These are phyloP conservation scores for Sitta carolinensis DNA, from an alignment of 2,797 vertebrate genomes.

Conservation along the genomic window DNA sequence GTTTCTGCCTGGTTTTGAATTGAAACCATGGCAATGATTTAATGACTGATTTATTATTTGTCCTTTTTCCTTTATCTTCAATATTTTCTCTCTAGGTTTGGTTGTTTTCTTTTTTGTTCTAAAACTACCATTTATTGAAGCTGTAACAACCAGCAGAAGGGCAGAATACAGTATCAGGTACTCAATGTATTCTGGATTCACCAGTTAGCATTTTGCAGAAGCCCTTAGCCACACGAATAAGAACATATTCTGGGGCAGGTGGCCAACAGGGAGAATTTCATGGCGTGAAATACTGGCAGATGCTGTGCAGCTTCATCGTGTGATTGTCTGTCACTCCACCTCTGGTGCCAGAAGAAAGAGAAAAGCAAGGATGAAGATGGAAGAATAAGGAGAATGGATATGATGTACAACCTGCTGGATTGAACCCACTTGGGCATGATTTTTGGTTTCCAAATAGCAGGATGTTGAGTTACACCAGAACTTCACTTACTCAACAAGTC, in stretches of 20 bases:
- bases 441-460: neutral
- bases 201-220: neutral
- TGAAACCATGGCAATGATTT: neutral
- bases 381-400: neutral
- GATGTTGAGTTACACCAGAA: neutral
- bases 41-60: neutral
- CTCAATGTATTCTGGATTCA: neutral
- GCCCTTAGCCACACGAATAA: rapidly evolving
- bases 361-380: neutral
- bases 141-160: neutral
- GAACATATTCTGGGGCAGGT: neutral
- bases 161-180: neutral
- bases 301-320: neutral
- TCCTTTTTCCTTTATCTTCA: neutral
- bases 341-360: neutral
- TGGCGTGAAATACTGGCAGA: neutral
- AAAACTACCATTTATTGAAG: neutral
- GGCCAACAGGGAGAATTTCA: neutral
- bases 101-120: neutral
- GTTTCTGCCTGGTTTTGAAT: too few species aligned
- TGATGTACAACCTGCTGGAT: neutral
- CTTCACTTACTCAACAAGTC: neutral
- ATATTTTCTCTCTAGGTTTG: neutral
- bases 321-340: neutral
- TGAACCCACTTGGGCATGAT: neutral